Base-by-base conservation (phyloP, 2,113 vertebrate species). In the Psittacula cyanocephala region DNA sequence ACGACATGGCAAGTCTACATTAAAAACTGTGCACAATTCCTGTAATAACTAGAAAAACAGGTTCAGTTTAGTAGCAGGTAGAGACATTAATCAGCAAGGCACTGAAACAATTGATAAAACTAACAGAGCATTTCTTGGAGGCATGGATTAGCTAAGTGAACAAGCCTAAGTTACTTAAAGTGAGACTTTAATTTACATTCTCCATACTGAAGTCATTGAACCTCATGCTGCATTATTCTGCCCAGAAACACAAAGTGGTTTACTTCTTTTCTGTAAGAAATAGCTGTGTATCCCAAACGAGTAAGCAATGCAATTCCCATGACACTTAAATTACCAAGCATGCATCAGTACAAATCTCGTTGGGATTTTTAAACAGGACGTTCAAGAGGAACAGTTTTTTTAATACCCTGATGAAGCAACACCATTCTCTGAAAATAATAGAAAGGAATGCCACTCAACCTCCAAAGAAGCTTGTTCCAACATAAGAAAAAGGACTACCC, bases 21-120 rank as follows among this genome's bases (percentile, higher is more conserved):
- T 99, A 97, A 99, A 99, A 97, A 99, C 99, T 75, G 99, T 99
- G 98, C 99, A 99, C 96, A 99, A 97, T 97, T 99, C 99, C 98
- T 99, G 99, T 94, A 99, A 95, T 84, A 99, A 95, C 99, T 99
- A 89, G 53, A 97, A 95, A 86, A 94, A 90, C 3, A 5, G n/a
- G 47, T 33, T 57, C 41, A 29, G 18, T 13, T 96, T 59, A 96
- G 70, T 2, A 53, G 67, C 44, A 69, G n/a, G 18, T 55, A 7
- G 1, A 74, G 31, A 60, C 28, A 94, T 76, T 14, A 67, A 75
- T 5, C 49, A 70, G 28, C 63, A 86, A 35, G 90, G 43, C 16
- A 89, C 5, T 60, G 39, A 76, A 71, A 82, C 33, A 53, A 82
- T 6, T 62, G 25, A 39, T n/a, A 65, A 52, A 91, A 53, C 33